Evolutionary conservation across 2,113 vertebrate species (phyloP).

Genomic region (Strigops habroptila): DNA sequence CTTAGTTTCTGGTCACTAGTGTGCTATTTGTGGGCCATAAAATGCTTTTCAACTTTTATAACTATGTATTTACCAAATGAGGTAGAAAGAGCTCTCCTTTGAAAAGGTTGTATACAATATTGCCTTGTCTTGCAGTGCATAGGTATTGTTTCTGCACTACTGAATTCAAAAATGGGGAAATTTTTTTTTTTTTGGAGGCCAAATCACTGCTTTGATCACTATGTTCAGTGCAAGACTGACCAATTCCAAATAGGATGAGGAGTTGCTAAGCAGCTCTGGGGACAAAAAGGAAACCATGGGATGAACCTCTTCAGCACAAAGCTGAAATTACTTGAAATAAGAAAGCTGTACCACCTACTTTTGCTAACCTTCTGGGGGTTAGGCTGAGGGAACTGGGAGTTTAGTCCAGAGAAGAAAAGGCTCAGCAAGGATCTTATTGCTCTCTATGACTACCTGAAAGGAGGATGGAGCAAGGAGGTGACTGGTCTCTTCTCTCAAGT

Average conservation of each 20-base stretch:
- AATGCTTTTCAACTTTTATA: not conserved
- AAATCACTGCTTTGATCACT: not conserved
- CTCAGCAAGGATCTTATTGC: not conserved
- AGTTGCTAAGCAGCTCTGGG: not conserved
- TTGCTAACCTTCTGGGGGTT: not conserved
- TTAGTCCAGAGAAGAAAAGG: not conserved
- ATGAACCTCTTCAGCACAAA: not conserved
- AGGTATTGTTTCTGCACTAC: not conserved
- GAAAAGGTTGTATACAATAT: not conserved
- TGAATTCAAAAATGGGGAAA: not conserved
- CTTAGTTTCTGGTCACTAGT: not conserved
- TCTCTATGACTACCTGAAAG: not conserved
- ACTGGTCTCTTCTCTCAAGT: not conserved
- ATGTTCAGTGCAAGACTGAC: not conserved
- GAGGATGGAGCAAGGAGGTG: not conserved
- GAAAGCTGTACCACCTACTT: not conserved
- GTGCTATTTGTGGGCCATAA: not conserved
- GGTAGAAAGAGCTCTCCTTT: not conserved
- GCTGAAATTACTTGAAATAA: not conserved
- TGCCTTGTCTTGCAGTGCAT: not conserved
- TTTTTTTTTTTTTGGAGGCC: not conserved
- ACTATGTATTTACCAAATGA: not conserved
- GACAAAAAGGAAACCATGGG: not conserved
- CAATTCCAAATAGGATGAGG: not conserved
- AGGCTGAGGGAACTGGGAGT: not conserved